A percentile compares a stretch with the other conserved stretches of the same genome.
Conservation (phyloP, 2,888 invertebrate species). For the Serrognathus titanus region DNA sequence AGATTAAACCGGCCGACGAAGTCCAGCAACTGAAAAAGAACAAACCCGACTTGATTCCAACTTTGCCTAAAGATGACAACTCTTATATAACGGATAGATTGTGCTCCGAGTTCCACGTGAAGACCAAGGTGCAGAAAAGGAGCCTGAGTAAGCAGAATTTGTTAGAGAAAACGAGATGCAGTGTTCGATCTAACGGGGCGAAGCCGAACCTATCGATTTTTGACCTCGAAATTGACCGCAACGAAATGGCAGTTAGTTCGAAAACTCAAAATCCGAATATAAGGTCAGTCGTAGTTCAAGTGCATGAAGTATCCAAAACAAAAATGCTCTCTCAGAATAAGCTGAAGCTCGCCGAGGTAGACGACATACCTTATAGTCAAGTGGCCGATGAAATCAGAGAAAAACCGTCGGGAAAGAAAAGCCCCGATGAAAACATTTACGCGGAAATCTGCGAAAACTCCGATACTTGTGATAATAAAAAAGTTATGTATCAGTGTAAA, state of each 20-base stretch:
- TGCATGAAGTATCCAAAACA: constrained; percentile 55
- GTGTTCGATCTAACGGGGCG: constrained; percentile 22
- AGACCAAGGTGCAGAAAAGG: constrained; percentile 55
- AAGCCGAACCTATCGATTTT: constrained; percentile 23
- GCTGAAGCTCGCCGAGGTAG: constrained; percentile 38
- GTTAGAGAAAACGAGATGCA: constrained; percentile 27
- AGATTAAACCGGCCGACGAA: constrained; percentile 28
- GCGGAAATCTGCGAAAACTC: constrained; percentile 60
- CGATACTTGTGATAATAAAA: constrained; percentile 33
- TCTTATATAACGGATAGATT: constrained; percentile 67
- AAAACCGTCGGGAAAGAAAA: constrained; percentile 23
- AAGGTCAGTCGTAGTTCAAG: constrained; percentile 46
- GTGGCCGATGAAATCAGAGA: constrained; percentile 61
- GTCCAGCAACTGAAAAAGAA: constrained; percentile 32
- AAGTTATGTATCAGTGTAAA: constrained; percentile 34
- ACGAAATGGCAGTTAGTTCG: constrained; percentile 7
- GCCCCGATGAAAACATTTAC: constrained; percentile 63
- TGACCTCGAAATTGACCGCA: constrained; percentile 19
- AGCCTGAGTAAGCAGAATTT: constrained; percentile 29
- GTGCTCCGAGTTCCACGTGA: constrained; percentile 69
- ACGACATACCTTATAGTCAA: constrained; percentile 68
- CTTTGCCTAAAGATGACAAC: constrained; percentile 42
- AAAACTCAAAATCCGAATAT: constrained; percentile 19
- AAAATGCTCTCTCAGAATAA: constrained; percentile 34
- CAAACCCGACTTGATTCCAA: constrained; percentile 43